A percentile compares a stretch with the other conserved stretches of the same genome.
Conservation (phyloP, 2,113 vertebrate genomes). For the Melanostigma gelatinosum region DNA sequence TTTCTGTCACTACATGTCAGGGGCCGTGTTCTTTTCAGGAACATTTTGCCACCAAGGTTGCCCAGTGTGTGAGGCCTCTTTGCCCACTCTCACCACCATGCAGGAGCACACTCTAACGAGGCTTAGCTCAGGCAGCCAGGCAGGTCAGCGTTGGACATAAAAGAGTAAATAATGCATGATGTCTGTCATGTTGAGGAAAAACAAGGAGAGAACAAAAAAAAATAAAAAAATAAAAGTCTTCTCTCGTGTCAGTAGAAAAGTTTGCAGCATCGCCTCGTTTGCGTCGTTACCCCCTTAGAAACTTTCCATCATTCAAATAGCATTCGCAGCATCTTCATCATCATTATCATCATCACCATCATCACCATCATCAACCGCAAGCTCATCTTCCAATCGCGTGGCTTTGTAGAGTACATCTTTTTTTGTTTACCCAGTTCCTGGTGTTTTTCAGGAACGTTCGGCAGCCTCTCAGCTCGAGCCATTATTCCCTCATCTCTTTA, state of each 20-base stretch:
- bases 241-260: constrained; percentile 42
- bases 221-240: not conserved
- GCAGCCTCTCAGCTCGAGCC: constrained; percentile 75
- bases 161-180: constrained; percentile 20
- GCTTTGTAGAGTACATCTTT: constrained; percentile 62
- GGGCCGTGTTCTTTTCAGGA: constrained; percentile 61
- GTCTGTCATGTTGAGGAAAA: constrained; percentile 8
- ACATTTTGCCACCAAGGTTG: constrained; percentile 47
- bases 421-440: constrained; percentile 74
- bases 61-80: constrained; percentile 29
- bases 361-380: constrained; percentile 61
- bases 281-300: constrained; percentile 39
- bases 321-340: constrained; percentile 65
- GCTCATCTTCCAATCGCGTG: constrained; percentile 45
- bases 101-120: not conserved
- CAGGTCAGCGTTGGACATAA: constrained; percentile 11
- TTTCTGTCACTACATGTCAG: constrained; percentile 75
- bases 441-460: constrained; percentile 73
- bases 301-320: constrained; percentile 57
- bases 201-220: not conserved
- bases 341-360: constrained; percentile 60
- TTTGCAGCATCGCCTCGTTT: constrained; percentile 32
- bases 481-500: constrained; percentile 82
- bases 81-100: constrained; percentile 1
- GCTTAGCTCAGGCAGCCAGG: not conserved